Conservation (phyloP, 2,113 vertebrate species). For the Cyanoderma ruficeps region DNA sequence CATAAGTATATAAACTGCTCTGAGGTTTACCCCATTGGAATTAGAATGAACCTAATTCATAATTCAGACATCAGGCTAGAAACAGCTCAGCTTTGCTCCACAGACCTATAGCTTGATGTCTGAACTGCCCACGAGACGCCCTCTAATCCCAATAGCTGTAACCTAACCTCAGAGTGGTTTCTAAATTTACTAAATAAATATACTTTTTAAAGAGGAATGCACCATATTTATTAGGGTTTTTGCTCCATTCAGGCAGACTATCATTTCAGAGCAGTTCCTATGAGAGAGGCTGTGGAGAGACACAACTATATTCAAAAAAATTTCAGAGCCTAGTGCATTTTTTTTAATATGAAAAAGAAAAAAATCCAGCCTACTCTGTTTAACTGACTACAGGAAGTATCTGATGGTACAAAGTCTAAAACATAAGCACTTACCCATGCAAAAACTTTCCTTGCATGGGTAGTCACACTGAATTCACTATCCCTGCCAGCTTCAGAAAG, state of each 20-base stretch:
- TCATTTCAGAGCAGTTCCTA: slow-evolving; percentile 32
- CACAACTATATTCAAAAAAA: background rate
- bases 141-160: slow-evolving; percentile 68
- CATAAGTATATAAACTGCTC: slow-evolving; percentile 62
- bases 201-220: slow-evolving; percentile 54
- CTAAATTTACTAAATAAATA: slow-evolving; percentile 63
- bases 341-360: background rate
- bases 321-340: background rate
- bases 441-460: background rate
- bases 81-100: slow-evolving; percentile 5
- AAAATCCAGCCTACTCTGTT: background rate
- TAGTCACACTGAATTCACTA: background rate
- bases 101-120: slow-evolving; percentile 45
- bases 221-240: slow-evolving; percentile 49
- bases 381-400: background rate
- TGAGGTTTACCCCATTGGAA: slow-evolving; percentile 70
- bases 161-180: slow-evolving; percentile 68
- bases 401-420: background rate
- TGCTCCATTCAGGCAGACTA: slow-evolving; percentile 23
- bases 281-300: slow-evolving; percentile 23
- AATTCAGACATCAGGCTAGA: slow-evolving; percentile 61
- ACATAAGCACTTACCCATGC: background rate
- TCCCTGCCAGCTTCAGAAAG: background rate
- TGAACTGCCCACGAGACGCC: slow-evolving; percentile 54
- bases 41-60: slow-evolving; percentile 68